Conservation (phyloP, 64 coral and sea anemone species). For the Montipora foliosa region DNA sequence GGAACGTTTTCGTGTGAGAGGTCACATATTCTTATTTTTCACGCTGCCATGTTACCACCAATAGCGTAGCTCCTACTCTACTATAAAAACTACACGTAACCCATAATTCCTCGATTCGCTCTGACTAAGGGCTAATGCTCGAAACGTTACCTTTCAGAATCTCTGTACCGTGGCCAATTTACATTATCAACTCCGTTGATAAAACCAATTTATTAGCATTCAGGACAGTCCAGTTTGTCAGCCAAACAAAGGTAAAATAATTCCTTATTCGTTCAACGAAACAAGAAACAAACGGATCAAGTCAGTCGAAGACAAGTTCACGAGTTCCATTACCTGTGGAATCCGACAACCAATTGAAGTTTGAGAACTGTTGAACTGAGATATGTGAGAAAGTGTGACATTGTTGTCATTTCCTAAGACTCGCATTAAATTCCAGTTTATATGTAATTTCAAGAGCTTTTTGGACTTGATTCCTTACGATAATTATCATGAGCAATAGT, state of each 20-base stretch:
- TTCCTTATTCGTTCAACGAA: not conserved
- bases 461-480: not conserved
- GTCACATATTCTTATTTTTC: not conserved
- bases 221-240: not conserved
- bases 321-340: not conserved
- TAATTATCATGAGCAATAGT: not conserved
- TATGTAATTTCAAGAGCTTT: not conserved
- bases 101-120: too few species aligned
- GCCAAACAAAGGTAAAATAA: not conserved
- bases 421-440: not conserved
- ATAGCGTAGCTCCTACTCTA: too few species aligned
- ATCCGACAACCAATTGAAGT: not conserved
- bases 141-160: too few species aligned
- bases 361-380: too few species aligned
- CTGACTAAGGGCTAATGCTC: too few species aligned
- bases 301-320: conserved; percentile 1
- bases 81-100: too few species aligned
- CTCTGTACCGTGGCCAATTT: too few species aligned
- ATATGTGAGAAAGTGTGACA: too few species aligned
- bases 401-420: not conserved
- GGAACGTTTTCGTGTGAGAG: too few species aligned
- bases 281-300: not conserved
- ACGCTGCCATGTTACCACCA: too few species aligned
- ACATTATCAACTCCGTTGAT: too few species aligned
- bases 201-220: not conserved